phyloP scores from a whole-genome alignment of 1,140 invertebrate genomes.

The Drosophila nannoptera region DNA sequence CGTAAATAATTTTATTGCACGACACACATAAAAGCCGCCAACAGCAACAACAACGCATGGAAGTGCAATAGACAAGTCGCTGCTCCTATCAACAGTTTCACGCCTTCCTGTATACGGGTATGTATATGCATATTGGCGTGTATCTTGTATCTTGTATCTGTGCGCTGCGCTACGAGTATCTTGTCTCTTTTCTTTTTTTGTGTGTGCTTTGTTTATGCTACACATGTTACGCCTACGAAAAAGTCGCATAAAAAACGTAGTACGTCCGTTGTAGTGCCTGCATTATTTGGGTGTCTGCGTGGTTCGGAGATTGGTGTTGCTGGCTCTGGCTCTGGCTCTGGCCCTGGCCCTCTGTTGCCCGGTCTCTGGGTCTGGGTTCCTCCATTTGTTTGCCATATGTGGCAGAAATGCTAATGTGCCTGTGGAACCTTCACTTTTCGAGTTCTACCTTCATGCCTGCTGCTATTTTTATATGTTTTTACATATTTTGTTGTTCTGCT shows the following conservation, averaged over 20 bases:
- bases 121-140: slow-evolving; percentile 2
- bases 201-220: slow-evolving; percentile 50
- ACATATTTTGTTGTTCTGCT: slow-evolving; percentile 20
- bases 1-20: slow-evolving; percentile 49
- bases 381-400: slow-evolving; percentile 52
- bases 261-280: slow-evolving; percentile 29
- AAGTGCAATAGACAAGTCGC: slow-evolving; percentile 41
- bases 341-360: too few species aligned
- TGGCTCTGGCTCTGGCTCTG: slow-evolving; percentile 5
- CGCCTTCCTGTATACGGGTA: slow-evolving; percentile 38
- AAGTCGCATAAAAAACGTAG: slow-evolving; percentile 44
- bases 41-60: not conserved
- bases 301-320: slow-evolving; percentile 7
- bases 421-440: slow-evolving; percentile 40
- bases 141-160: slow-evolving; percentile 24
- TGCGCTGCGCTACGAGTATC: slow-evolving; percentile 12
- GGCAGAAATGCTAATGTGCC: slow-evolving; percentile 52
- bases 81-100: slow-evolving; percentile 49
- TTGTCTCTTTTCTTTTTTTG: slow-evolving; percentile 13
- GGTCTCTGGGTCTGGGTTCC: slow-evolving; percentile 14
- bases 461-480: slow-evolving; percentile 46
- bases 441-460: slow-evolving; percentile 40
- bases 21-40: slow-evolving; percentile 23
- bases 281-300: slow-evolving; percentile 21
- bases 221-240: slow-evolving; percentile 55